A percentile compares a stretch with the other conserved stretches of the same genome.
phyloP scores from a whole-genome alignment of 2,888 invertebrate genomes.

The Catocala fraxini region DNA sequence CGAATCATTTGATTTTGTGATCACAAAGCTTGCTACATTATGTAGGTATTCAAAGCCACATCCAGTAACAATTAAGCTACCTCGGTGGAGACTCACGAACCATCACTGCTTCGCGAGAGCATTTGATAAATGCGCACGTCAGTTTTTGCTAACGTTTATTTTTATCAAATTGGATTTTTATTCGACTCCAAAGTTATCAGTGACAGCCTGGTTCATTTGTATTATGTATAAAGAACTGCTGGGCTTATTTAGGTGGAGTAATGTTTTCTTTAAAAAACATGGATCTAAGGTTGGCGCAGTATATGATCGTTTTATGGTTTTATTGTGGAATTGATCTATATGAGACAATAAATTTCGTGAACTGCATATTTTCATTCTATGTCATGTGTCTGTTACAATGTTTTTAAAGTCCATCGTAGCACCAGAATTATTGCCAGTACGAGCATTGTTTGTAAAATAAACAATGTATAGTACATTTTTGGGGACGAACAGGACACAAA shows the following conservation, averaged over 20 bases:
- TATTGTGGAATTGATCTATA: too few relatives aligned
- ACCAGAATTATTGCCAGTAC: too few relatives aligned
- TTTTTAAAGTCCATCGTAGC: too few relatives aligned
- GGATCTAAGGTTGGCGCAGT: not conserved
- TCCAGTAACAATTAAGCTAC: conserved; percentile 41
- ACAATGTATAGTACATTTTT: too few relatives aligned
- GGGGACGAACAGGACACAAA: too few relatives aligned
- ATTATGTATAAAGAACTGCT: not conserved
- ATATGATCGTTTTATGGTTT: too few relatives aligned
- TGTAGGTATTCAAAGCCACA: not conserved
- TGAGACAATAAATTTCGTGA: too few relatives aligned
- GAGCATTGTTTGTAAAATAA: too few relatives aligned
- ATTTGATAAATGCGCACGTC: conserved; percentile 56
- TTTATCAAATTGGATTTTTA: conserved; percentile 55
- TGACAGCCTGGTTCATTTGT: conserved; percentile 27
- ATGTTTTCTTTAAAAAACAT: not conserved
- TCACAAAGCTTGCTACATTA: too few relatives aligned
- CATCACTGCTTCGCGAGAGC: conserved; percentile 44
- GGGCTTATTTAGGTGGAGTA: not conserved
- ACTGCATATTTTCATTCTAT: too few relatives aligned
- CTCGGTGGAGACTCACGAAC: conserved; percentile 32
- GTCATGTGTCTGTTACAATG: too few relatives aligned
- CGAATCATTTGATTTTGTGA: too few relatives aligned
- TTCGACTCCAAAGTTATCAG: conserved; percentile 35
- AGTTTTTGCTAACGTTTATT: conserved; percentile 48